phyloP scores from a whole-genome alignment of 2,113 vertebrate species.

The Kryptolebias marmoratus region DNA sequence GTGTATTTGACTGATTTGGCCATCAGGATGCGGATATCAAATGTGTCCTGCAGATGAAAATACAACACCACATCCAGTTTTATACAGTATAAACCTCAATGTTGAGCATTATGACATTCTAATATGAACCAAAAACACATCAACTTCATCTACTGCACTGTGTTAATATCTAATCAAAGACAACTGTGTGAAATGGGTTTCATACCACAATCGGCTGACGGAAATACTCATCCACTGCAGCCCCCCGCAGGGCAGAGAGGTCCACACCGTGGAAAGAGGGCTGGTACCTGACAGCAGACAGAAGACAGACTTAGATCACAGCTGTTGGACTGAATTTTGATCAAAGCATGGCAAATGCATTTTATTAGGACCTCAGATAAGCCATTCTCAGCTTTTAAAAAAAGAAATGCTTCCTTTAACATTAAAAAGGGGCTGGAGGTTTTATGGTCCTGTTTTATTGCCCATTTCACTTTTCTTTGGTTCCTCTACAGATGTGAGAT shows the following conservation, averaged over 20 bases:
- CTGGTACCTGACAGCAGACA: slow-evolving; percentile 86
- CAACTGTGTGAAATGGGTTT: neutral
- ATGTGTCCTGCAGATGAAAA: slow-evolving; percentile 85
- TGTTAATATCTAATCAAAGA: neutral
- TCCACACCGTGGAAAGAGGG: slow-evolving; percentile 97
- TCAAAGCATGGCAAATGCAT: too few relatives aligned
- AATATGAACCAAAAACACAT: neutral
- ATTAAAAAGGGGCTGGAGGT: too few relatives aligned
- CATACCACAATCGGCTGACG: slow-evolving; percentile 94
- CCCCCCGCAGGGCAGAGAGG: slow-evolving; percentile 90
- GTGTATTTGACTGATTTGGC: slow-evolving; percentile 96
- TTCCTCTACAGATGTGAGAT: too few relatives aligned
- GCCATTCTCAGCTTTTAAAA: too few relatives aligned
- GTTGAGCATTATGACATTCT: neutral
- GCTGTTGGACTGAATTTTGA: too few relatives aligned
- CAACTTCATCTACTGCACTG: neutral
- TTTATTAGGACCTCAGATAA: too few relatives aligned
- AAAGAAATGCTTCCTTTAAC: too few relatives aligned
- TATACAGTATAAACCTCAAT: neutral
- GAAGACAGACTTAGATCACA: neutral
- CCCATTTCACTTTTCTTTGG: too few relatives aligned
- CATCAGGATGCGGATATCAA: slow-evolving; percentile 95
- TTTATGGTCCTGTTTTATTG: too few relatives aligned
- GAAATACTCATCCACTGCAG: slow-evolving; percentile 96
- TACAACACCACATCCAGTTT: neutral